Conservation (phyloP, 2,888 invertebrate species). For the Pterostichus madidus region DNA sequence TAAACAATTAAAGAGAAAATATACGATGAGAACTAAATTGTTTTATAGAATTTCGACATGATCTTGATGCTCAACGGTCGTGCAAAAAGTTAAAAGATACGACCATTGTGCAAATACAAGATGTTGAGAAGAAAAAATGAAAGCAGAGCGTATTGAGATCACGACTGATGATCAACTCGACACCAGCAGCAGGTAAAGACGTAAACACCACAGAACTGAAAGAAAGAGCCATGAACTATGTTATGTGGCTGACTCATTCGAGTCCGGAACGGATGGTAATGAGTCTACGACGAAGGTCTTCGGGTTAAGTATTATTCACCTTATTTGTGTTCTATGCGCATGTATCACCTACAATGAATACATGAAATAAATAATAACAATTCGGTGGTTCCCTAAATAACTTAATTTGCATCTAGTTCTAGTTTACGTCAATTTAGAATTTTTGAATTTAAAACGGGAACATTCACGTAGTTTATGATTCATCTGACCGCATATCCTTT, state of each 20-base stretch:
- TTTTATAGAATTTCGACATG: too few species aligned
- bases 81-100: slow-evolving; percentile 1
- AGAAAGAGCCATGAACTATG: slow-evolving; percentile 42
- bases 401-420: neutral
- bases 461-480: neutral
- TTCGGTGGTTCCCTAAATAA: neutral
- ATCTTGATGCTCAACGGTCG: neutral
- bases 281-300: slow-evolving; percentile 55
- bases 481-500: slow-evolving; percentile 5
- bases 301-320: slow-evolving; percentile 53
- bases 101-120: neutral
- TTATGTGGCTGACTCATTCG: slow-evolving; percentile 52
- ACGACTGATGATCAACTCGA: neutral
- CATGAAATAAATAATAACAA: slow-evolving; percentile 11
- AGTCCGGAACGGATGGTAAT: slow-evolving; percentile 53
- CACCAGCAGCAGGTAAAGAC: slow-evolving; percentile 2
- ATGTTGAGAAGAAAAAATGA: neutral
- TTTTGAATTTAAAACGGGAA: neutral
- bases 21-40: neutral
- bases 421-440: too few species aligned
- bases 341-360: slow-evolving; percentile 4
- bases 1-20: neutral
- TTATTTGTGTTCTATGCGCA: slow-evolving; percentile 45
- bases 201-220: slow-evolving; percentile 3
- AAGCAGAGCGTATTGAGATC: neutral